Base-by-base conservation (phyloP, 2,113 vertebrate species). In the Anthoscopus minutus region DNA sequence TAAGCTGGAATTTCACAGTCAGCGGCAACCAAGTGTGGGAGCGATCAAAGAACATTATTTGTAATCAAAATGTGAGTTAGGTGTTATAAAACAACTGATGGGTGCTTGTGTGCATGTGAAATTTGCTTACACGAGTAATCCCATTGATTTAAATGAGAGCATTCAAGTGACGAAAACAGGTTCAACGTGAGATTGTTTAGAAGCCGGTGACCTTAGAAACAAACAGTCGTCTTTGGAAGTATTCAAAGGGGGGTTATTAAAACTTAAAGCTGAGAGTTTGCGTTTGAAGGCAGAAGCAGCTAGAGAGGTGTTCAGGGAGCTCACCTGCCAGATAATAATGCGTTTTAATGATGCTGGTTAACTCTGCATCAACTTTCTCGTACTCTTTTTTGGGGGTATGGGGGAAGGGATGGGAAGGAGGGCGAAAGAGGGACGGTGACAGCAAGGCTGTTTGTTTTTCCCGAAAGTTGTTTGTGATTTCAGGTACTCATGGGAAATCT, bases 401-500 rank as follows among this genome's bases (percentile, higher is more conserved):
- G 80, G 96, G 94, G 94, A 96, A 96, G 89, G 83, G 94, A 62
- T 92, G 76, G 81, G 73, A 81, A 95, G 76, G 96, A 92, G 92
- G 94, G 91, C 10, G 88, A 96, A 95, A 97, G 96, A 97, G 95
- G 93, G 97, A 94, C 73, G 40, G 94, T 97, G 98, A 97, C 98
- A 98, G 97, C 97, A 97, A 98, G 97, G 98, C 98, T 99, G 98
- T 99, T 99, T 99, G 98, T 99, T 99, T 99, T 99, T 98, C 98
- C 98, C 94, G 98, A 99, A 99, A 99, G 98, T 98, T 99, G 99
- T 98, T 99, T 99, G 99, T 99, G 99, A 99, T 99, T 99, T 99
- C 99, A 99, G 99, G 98, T 99, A 99, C 99, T 99, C 99, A 98
- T 98, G 99, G 99, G 99, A 99, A 99, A 99, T 99, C 98, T 99